These are phyloP conservation scores for Candidula unifasciata DNA, from an alignment of 2,888 invertebrate genomes.

Conservation along the genomic window DNA sequence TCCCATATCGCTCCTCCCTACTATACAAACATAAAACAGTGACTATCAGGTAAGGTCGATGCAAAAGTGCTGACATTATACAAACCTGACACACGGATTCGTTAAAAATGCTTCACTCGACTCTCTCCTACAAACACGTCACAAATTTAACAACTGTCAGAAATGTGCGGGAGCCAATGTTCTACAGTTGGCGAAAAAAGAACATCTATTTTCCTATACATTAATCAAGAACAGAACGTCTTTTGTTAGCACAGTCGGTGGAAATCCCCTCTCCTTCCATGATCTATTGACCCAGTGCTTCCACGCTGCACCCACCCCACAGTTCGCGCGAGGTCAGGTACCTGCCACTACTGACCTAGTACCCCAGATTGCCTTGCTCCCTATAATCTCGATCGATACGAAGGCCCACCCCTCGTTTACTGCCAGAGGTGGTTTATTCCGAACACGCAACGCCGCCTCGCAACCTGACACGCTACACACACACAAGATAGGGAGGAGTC, in stretches of 20 bases:
- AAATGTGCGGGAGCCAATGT: not conserved
- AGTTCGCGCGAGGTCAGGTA: constrained; percentile 29
- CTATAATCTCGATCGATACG: constrained; percentile 43
- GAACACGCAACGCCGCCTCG: too few species aligned
- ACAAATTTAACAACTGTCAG: not conserved
- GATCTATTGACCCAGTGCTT: constrained; percentile 37
- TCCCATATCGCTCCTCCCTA: too few species aligned
- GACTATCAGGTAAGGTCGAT: too few species aligned
- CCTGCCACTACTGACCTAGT: constrained; percentile 48
- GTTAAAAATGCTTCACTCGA: too few species aligned
- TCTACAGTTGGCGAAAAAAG: not conserved
- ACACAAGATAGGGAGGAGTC: too few species aligned
- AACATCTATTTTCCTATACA: constrained; percentile 7
- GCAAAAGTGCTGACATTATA: too few species aligned
- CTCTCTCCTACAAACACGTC: not conserved
- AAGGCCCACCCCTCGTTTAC: too few species aligned
- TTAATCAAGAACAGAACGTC: constrained; percentile 18
- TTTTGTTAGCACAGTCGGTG: constrained; percentile 28
- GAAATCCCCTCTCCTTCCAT: constrained; percentile 29
- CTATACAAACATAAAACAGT: too few species aligned
- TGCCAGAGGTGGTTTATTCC: too few species aligned
- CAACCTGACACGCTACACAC: too few species aligned
- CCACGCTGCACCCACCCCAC: not conserved
- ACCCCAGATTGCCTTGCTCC: constrained; percentile 42
- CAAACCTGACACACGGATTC: too few species aligned